Percentiles rank a stretch among this genome's conserved stretches.
Conservation (phyloP, 2,888 invertebrate species). For the Caradrina clavipalpis region DNA sequence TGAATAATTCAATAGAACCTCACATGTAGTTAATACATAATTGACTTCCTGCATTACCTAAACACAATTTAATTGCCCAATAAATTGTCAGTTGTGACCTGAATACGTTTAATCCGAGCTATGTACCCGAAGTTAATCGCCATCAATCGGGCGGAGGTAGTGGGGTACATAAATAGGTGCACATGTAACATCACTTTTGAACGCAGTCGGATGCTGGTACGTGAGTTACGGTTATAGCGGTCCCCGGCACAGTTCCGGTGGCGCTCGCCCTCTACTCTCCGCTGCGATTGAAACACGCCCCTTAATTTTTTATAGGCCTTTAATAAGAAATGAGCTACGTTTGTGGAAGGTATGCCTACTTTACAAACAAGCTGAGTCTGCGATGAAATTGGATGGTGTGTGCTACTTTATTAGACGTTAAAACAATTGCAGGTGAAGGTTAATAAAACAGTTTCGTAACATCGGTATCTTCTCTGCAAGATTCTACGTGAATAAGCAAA, state of each 20-base stretch:
- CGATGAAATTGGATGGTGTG: slow-evolving; percentile 34
- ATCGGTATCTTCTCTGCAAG: neutral
- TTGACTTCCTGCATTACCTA: slow-evolving; percentile 37
- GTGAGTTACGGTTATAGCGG: slow-evolving; percentile 83
- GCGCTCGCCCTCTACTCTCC: slow-evolving; percentile 75
- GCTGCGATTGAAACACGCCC: slow-evolving; percentile 69
- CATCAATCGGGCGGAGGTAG: slow-evolving; percentile 74
- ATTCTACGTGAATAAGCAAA: neutral
- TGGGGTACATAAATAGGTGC: slow-evolving; percentile 76
- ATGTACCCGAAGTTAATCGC: slow-evolving; percentile 72
- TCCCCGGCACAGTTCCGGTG: slow-evolving; percentile 72
- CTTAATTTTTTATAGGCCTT: slow-evolving; percentile 64
- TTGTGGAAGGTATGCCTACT: slow-evolving; percentile 54
- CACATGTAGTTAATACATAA: slow-evolving; percentile 31
- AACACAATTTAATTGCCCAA: slow-evolving; percentile 50
- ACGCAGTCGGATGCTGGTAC: slow-evolving; percentile 71
- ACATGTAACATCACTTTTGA: slow-evolving; percentile 78
- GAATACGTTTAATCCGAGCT: slow-evolving; percentile 57
- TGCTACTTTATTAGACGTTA: slow-evolving; percentile 18
- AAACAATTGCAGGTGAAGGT: neutral
- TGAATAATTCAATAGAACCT: slow-evolving; percentile 1
- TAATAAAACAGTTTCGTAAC: neutral
- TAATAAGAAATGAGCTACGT: slow-evolving; percentile 65
- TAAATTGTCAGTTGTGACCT: slow-evolving; percentile 60
- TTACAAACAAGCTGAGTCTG: slow-evolving; percentile 29